A percentile compares a stretch with the other conserved stretches of the same genome.
Conservation (phyloP, 2,797 vertebrate genomes). For the Helicolenus hilgendorfi region DNA sequence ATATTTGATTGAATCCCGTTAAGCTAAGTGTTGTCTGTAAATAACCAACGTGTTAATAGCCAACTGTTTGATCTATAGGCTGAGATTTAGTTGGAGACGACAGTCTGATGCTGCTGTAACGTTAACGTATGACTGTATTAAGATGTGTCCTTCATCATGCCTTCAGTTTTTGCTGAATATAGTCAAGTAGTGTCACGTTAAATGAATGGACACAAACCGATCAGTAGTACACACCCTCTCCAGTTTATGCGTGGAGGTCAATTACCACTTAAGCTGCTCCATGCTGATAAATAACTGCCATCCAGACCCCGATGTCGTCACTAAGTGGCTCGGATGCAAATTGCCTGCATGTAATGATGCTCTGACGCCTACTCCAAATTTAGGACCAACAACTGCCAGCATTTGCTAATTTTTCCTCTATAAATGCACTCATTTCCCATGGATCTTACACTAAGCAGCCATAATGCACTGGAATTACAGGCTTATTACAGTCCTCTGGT, state of each 20-base stretch:
- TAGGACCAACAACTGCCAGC: neutral
- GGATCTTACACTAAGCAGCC: conserved; percentile 3
- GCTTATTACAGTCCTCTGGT: conserved; percentile 20
- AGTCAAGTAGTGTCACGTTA: neutral
- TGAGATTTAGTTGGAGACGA: too few relatives aligned
- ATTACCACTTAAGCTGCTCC: neutral
- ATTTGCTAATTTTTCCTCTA: neutral
- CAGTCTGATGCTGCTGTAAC: too few relatives aligned
- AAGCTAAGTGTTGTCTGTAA: too few relatives aligned
- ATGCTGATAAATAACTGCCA: neutral
- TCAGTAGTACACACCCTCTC: neutral
- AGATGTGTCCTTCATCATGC: neutral
- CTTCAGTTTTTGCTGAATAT: neutral
- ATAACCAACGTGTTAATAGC: too few relatives aligned
- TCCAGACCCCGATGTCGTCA: neutral
- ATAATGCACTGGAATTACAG: conserved; percentile 14
- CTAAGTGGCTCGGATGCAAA: neutral
- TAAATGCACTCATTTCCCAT: neutral
- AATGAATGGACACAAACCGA: neutral
- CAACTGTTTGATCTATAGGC: too few relatives aligned
- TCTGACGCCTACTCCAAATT: conserved; percentile 1
- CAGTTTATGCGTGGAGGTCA: neutral
- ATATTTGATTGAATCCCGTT: too few relatives aligned
- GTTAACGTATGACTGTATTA: too few relatives aligned
- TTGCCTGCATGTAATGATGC: neutral